Evolutionary conservation across 2,888 invertebrate genomes (phyloP), one percentile per base, ranked within the genome.

Genomic region (Eupithecia insigniata): DNA sequence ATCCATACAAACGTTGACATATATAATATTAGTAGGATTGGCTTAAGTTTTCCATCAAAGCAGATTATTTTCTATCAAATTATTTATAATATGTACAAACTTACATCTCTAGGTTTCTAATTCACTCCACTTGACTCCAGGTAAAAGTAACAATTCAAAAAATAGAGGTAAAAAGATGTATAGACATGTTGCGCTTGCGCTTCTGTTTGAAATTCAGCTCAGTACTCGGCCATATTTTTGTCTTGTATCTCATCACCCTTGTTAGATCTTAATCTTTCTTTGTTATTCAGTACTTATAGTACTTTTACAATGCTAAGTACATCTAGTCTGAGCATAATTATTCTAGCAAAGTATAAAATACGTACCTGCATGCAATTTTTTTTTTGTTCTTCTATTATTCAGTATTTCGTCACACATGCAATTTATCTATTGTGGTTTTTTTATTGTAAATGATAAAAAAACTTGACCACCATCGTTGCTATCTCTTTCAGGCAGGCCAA

Each of bases 191-290:
- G 87, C 87, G 87, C 85, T 76, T 77, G 83, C 86, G 87, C 89
- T 86, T 74, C 26, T 34, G 34, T 61, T 92, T 90, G 84, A 84
- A 81, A 93, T 93, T 90, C 93, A 80, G 78, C 83, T 86, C 92
- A 88, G 92, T 83, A 81, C 84, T 80, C 77, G 72, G 81, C 92
- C 91, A 90, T 93, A 93, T 92, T 91, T 91, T 91, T 91, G 92
- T 92, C 90, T 90, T 89, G 92, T 92, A 90, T 90, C 87, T 87
- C 88, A 92, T 92, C 90, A 90, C 87, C 87, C 87, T 82, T 83
- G 90, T 89, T 89, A 90, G 92, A 92, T 92, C 88, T 91, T 89
- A 89, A 92, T 92, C 92, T 89, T 28, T 84, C 81, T 82, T 90
- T 91, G 86, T 90, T 90, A 91, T 92, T 90, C 90, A 87, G 85